Evolutionary conservation across 2,888 invertebrate species (phyloP).

Genomic region (Ariolimax columbianus): DNA sequence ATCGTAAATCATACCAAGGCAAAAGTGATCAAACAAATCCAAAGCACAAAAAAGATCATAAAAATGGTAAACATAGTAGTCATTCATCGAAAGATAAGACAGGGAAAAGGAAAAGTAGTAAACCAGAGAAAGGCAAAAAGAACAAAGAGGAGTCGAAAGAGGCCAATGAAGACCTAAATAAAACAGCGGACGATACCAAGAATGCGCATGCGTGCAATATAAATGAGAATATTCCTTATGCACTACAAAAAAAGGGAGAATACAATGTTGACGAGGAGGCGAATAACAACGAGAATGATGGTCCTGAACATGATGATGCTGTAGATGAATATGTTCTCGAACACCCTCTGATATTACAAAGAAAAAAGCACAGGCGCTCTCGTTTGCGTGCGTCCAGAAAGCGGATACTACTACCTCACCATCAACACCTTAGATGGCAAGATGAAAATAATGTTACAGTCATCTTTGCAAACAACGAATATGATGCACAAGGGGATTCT

Average conservation of each 20-base stretch:
- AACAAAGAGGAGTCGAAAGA: not conserved
- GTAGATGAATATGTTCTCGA: not conserved
- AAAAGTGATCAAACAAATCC: no score
- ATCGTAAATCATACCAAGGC: no score
- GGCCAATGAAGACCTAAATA: not conserved
- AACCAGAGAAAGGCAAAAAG: no score
- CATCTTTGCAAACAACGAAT: not conserved
- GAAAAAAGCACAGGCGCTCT: not conserved
- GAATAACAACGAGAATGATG: not conserved
- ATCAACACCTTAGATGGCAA: constrained; percentile 6
- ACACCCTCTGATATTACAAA: not conserved
- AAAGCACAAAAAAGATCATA: no score
- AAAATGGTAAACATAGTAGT: no score
- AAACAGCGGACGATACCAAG: not conserved
- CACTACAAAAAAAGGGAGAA: not conserved
- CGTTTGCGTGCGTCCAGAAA: not conserved
- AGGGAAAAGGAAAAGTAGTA: not conserved
- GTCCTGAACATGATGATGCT: not conserved
- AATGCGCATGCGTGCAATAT: not conserved
- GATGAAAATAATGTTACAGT: not conserved
- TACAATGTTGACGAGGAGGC: not conserved
- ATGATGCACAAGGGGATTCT: not conserved
- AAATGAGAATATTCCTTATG: not conserved
- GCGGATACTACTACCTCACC: not conserved
- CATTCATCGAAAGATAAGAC: not conserved